Conservation (phyloP, 2,797 vertebrate species). For the Cottoperca gobio region DNA sequence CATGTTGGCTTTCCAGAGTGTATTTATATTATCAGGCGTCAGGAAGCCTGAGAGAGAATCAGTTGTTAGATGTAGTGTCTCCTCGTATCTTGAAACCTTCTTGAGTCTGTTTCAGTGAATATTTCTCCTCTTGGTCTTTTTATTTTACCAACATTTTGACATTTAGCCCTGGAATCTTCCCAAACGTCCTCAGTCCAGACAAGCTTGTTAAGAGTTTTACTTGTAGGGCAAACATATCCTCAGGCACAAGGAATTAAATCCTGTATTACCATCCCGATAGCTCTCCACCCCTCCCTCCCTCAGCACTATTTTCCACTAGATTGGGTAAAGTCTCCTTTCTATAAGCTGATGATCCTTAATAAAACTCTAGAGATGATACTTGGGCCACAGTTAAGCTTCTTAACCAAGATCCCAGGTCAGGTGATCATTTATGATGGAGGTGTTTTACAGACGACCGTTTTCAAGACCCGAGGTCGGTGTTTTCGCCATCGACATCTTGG, state of each 20-base stretch:
- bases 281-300: neutral
- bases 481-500: too few species aligned
- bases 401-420: slow-evolving; percentile 36
- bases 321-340: slow-evolving; percentile 55
- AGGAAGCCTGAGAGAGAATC: too few species aligned
- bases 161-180: slow-evolving; percentile 6
- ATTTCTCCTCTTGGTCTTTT: neutral
- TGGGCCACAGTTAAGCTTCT: slow-evolving; percentile 63
- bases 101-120: too few species aligned
- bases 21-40: too few species aligned
- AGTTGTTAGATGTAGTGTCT: neutral
- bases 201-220: slow-evolving; percentile 26
- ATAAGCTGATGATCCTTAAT: slow-evolving; percentile 74
- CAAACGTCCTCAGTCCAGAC: slow-evolving; percentile 5
- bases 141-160: neutral
- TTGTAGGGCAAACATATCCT: slow-evolving; percentile 38
- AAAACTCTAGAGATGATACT: slow-evolving; percentile 67
- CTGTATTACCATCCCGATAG: neutral
- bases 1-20: too few species aligned
- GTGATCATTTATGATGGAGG: neutral
- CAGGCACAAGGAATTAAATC: slow-evolving; percentile 36
- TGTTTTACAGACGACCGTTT: too few species aligned
- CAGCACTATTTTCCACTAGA: slow-evolving; percentile 47
- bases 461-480: too few species aligned
- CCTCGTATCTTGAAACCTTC: too few species aligned